A percentile compares a stretch with the other conserved stretches of the same genome.
These are phyloP conservation scores for Muscicapa striata DNA, from an alignment of 2,797 vertebrate genomes.

Conservation along the genomic window DNA sequence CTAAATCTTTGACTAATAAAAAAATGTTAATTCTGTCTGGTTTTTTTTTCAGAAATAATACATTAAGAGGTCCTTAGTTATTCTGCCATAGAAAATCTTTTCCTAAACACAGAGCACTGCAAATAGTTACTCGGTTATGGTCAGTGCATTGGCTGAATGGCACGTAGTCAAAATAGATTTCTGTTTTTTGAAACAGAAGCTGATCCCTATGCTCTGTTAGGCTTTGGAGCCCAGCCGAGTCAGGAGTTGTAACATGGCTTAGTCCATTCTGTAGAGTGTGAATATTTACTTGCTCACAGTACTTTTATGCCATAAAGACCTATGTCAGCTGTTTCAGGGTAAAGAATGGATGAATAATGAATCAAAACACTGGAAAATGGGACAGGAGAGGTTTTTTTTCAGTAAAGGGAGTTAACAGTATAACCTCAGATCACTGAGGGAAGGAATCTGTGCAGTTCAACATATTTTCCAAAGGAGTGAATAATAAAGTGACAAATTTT, in stretches of 20 bases:
- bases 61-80: not conserved
- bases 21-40: not conserved
- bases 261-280: not conserved
- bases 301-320: not conserved
- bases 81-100: not conserved
- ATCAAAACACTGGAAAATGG: not conserved
- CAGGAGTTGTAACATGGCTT: not conserved
- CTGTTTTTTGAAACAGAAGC: not conserved
- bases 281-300: not conserved
- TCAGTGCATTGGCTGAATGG: not conserved
- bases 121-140: not conserved
- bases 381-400: not conserved
- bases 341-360: not conserved
- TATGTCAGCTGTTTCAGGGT: not conserved
- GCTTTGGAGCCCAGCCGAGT: not conserved
- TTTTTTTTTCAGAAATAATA: not conserved
- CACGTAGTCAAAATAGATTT: not conserved
- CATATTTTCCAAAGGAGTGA: not conserved
- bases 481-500: not conserved
- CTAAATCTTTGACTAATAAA: not conserved
- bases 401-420: not conserved
- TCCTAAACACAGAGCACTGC: not conserved
- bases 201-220: not conserved
- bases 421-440: not conserved
- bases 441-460: not conserved